Base-by-base conservation (phyloP, 2,113 vertebrate species). In the Rousettus leschenaultii region DNA sequence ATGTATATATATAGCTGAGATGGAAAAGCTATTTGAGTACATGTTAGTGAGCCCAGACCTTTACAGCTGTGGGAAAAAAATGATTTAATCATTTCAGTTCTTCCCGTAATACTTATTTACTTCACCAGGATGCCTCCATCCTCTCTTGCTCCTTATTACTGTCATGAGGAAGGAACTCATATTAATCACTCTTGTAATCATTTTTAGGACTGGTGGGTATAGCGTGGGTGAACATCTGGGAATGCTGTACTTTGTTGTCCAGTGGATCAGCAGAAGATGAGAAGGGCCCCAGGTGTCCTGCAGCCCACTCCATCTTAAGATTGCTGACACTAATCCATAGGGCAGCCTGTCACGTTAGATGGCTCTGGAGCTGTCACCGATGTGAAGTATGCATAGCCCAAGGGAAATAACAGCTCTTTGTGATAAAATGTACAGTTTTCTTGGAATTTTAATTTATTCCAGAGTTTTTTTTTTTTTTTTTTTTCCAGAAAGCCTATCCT, bases 231-330 rank as follows among this genome's bases (percentile, higher is more conserved):
- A 97, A 97, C 97, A 98, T 98, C 94, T 98, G 97, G 97, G 96
- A 96, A 96, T 96, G 91, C 53, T 95, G 80, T 97, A 98, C 98
- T 98, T 95, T 98, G 93, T 94, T 97, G 89, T 98, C 97, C 95
- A 89, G 59, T 95, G 95, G 97, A 92, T 97, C 96, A 97, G 96
- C 94, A 96, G 63, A 98, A 70, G 70, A 96, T 90, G 95, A 95
- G 97, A 98, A 96, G 93, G 97, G 92, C 85, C 96, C 95, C 98
- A 97, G 97, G 95, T 98, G 97, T 96, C 97, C 92, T 92, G 48
- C 97, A 94, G 98, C 45, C 96, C 94, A 78, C 80, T 86, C 78
- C 86, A 96, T 87, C 66, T 95, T 94, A 86, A 90, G 86, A 95
- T 96, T 96, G 97, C 96, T 96, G 89, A 98, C 95, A 97, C 97